These are phyloP conservation scores for Parazoanthus darwini DNA, from an alignment of 92 coral and sea anemone genomes.

Conservation along the genomic window DNA sequence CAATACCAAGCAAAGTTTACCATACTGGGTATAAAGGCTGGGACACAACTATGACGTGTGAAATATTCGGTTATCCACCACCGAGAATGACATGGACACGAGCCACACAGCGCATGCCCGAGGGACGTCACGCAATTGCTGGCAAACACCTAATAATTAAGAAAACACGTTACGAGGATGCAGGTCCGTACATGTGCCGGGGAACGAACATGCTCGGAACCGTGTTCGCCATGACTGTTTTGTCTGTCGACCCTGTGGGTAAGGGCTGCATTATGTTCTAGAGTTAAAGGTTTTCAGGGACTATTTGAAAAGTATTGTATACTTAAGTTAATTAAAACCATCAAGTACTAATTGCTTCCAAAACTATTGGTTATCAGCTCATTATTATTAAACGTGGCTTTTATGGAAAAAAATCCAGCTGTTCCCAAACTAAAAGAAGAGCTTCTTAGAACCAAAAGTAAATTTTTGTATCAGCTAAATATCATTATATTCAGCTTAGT, in stretches of 20 bases:
- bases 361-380: no score
- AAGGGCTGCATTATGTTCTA: not conserved
- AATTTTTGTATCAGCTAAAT: no score
- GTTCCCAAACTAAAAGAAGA: no score
- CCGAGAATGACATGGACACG: slow-evolving; percentile 70
- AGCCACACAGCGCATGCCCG: slow-evolving; percentile 22
- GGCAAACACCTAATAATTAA: slow-evolving; percentile 35
- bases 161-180: slow-evolving; percentile 39
- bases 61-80: slow-evolving; percentile 29
- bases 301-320: no score
- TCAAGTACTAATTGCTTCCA: no score
- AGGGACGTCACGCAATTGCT: slow-evolving; percentile 49
- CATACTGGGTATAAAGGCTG: slow-evolving; percentile 65
- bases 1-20: slow-evolving; percentile 44
- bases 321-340: no score
- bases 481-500: no score
- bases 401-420: no score
- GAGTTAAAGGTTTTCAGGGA: no score
- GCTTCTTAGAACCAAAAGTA: no score
- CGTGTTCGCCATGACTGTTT: slow-evolving; percentile 52
- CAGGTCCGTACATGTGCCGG: slow-evolving; percentile 73
- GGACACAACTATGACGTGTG: slow-evolving; percentile 63
- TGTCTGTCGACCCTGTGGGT: slow-evolving; percentile 55
- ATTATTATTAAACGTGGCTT: no score
- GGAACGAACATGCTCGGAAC: slow-evolving; percentile 66